Conservation (phyloP, 2,797 vertebrate genomes). For the Cyprinella venusta region DNA sequence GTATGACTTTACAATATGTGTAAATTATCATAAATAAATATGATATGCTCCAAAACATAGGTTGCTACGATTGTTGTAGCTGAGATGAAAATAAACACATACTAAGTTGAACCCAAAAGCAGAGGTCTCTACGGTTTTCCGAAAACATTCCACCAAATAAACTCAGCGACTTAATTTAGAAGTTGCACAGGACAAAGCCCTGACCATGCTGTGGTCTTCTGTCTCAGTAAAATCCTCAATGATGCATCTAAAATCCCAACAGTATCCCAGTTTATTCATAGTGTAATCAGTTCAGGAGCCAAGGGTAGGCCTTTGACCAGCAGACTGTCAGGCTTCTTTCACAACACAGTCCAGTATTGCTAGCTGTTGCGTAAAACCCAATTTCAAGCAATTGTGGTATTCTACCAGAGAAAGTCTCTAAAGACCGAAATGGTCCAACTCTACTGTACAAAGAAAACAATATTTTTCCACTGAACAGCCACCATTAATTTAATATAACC, state of each 20-base stretch:
- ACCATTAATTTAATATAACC: conserved; percentile 65
- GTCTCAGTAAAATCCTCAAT: conserved; percentile 78
- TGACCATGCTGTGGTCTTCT: conserved; percentile 78
- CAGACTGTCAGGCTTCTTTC: conserved; percentile 62
- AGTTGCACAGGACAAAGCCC: conserved; percentile 73
- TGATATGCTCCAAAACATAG: conserved; percentile 31
- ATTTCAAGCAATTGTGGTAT: conserved; percentile 78
- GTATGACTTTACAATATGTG: background rate
- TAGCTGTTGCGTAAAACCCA: conserved; percentile 72
- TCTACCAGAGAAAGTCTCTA: conserved; percentile 72
- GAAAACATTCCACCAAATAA: conserved; percentile 80
- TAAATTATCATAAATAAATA: conserved; percentile 8
- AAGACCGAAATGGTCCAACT: conserved; percentile 67
- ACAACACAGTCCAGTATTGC: conserved; percentile 68
- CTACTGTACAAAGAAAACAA: conserved; percentile 66
- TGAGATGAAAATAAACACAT: conserved; percentile 70
- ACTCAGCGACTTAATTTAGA: conserved; percentile 79
- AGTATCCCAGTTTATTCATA: conserved; percentile 67
- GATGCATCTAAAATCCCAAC: conserved; percentile 75
- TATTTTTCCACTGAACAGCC: conserved; percentile 61
- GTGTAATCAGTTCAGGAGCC: conserved; percentile 71
- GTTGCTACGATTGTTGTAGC: conserved; percentile 37
- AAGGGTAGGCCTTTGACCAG: conserved; percentile 64
- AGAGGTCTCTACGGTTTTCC: conserved; percentile 76
- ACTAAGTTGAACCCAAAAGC: conserved; percentile 74